Conservation (phyloP, 1,140 invertebrate species). For the Stegodyphus dumicola region DNA sequence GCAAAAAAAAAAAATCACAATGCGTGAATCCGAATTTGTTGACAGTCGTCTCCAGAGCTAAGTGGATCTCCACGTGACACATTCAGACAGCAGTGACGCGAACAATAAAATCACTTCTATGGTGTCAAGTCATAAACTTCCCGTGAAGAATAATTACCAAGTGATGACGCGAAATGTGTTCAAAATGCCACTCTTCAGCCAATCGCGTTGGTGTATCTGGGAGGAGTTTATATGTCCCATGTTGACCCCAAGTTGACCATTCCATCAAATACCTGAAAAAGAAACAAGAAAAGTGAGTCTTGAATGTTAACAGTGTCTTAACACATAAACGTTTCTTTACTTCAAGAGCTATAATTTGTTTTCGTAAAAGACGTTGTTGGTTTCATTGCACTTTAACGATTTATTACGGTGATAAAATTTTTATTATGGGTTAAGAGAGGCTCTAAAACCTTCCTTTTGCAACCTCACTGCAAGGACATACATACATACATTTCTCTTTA, state of each 20-base stretch:
- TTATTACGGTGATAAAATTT: conserved; percentile 57
- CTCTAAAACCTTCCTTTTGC: conserved; percentile 44
- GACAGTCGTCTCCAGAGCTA: too few relatives aligned
- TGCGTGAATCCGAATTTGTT: too few relatives aligned
- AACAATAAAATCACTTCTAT: too few relatives aligned
- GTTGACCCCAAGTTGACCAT: conserved; percentile 5
- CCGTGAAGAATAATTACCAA: neutral
- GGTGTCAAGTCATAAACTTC: neutral
- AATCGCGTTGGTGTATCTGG: neutral
- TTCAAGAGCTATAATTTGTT: conserved; percentile 55
- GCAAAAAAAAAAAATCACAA: too few relatives aligned
- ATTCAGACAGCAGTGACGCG: too few relatives aligned
- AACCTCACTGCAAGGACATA: conserved; percentile 13
- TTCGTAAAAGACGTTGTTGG: conserved; percentile 51
- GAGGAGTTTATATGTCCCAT: neutral
- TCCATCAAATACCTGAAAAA: conserved; percentile 15
- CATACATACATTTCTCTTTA: too few relatives aligned
- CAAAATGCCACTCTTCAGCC: neutral
- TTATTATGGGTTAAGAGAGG: conserved; percentile 50
- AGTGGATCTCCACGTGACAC: too few relatives aligned
- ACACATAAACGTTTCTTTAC: conserved; percentile 49
- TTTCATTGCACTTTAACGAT: conserved; percentile 60
- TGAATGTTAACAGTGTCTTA: conserved; percentile 54
- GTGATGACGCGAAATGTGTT: neutral
- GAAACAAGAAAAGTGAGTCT: neutral